These are phyloP conservation scores for Xanthostigma xanthostigma DNA, from an alignment of 2,888 invertebrate species.

Conservation along the genomic window DNA sequence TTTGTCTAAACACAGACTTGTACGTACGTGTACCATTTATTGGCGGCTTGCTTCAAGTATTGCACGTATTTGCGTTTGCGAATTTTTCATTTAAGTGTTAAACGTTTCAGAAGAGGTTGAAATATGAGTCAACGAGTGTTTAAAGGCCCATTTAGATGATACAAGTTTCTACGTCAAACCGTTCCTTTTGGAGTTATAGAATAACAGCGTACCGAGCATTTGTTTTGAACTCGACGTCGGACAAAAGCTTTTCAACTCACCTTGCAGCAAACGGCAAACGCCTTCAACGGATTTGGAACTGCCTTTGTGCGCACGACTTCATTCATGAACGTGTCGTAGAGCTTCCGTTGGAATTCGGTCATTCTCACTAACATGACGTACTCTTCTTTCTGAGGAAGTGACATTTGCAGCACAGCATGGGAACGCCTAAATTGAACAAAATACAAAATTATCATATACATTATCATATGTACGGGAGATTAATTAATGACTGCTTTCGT, in stretches of 20 bases:
- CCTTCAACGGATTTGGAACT: constrained; percentile 89
- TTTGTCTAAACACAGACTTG: too few relatives aligned
- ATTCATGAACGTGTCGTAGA: constrained; percentile 90
- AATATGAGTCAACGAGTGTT: too few relatives aligned
- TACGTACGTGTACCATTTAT: too few relatives aligned
- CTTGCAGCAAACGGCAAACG: constrained; percentile 97
- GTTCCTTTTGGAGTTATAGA: too few relatives aligned
- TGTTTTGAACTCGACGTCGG: too few relatives aligned
- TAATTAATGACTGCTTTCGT: neutral
- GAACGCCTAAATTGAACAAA: constrained; percentile 47
- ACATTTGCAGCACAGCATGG: constrained; percentile 81
- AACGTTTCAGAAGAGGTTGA: too few relatives aligned
- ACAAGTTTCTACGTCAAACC: too few relatives aligned
- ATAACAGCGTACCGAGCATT: too few relatives aligned
- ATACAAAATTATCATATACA: neutral
- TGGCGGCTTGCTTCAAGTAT: too few relatives aligned
- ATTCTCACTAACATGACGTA: constrained; percentile 79
- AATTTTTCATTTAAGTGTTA: too few relatives aligned
- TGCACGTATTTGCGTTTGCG: too few relatives aligned
- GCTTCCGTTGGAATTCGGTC: constrained; percentile 76
- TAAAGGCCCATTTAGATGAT: too few relatives aligned
- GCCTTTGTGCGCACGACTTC: constrained; percentile 73
- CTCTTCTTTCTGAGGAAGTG: constrained; percentile 87
- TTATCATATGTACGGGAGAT: neutral
- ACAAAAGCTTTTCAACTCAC: constrained; percentile 32